Evolutionary conservation across 2,888 invertebrate genomes (phyloP).

Genomic region (Drosophila affinis): DNA sequence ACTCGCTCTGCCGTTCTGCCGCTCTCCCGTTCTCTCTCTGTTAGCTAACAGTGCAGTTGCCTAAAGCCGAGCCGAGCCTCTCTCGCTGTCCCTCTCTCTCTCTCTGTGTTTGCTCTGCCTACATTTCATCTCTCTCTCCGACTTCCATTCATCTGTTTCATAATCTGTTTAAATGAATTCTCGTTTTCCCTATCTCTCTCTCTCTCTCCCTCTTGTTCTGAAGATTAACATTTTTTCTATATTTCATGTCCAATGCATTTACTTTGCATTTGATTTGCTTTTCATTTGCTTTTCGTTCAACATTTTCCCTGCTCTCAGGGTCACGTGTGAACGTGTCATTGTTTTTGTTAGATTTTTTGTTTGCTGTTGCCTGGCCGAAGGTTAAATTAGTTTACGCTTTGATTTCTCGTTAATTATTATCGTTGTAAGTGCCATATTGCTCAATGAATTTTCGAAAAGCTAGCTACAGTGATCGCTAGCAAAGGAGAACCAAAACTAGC

Average conservation of each 20-base stretch:
- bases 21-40: neutral
- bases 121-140: neutral
- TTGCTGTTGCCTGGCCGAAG: slow-evolving; percentile 58
- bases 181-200: neutral
- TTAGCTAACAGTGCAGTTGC: neutral
- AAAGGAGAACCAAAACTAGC: no score
- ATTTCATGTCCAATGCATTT: slow-evolving; percentile 11
- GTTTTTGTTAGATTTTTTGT: slow-evolving; percentile 28
- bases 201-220: neutral
- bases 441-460: slow-evolving; percentile 20
- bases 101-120: neutral
- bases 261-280: slow-evolving; percentile 16
- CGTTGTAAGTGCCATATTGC: slow-evolving; percentile 9
- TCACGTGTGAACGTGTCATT: slow-evolving; percentile 53
- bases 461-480: neutral
- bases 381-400: slow-evolving; percentile 71
- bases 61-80: no score
- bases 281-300: slow-evolving; percentile 1
- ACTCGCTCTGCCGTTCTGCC: neutral
- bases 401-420: slow-evolving; percentile 68
- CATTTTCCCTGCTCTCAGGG: slow-evolving; percentile 42
- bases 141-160: neutral
- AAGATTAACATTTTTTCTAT: neutral
- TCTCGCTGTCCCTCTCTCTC: neutral
- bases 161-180: slow-evolving; percentile 1